Base-by-base conservation (phyloP, 2,113 vertebrate species). In the Cyprinodon tularosa region DNA sequence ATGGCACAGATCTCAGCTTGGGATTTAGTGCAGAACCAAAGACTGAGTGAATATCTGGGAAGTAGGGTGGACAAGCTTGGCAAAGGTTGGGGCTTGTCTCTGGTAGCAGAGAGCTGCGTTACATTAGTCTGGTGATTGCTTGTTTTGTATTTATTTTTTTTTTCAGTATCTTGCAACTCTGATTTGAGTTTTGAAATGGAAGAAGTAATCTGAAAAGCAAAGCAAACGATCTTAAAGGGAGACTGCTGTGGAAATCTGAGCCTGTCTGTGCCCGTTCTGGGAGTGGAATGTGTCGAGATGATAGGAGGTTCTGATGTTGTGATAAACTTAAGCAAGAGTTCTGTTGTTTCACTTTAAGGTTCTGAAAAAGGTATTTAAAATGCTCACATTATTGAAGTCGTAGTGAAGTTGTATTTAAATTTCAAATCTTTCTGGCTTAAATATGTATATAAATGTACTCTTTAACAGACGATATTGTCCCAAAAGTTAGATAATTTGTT, bases 1-100 rank as follows among this genome's bases (percentile, higher is more conserved):
- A 74, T 83, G 82, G 77, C 67, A 86, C 79, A 72, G 67, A 80
- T 73, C 15, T 45, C 78, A 83, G 78, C 72, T 60, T 63, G 42
- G 76, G 45, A 82, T 77, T 74, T 66, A 45, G 13, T 82, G 39
- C 68, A 57, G 80, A 83, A 72, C 14, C 71, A 39, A 39, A 76
- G 67, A 85, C 70, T 20, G 53, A 61, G 65, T 68, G 65, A 65
- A 74, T 60, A 14, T 71, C 36, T 68, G 15, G 37, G 48, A 66
- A 38, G 20, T 76, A 69, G 37, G 63, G 29, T 60, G 37, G 37
- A 22, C 9, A 62, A 65, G 65, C 65, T 50, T 66, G 37, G 1
- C 36, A 6, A 73, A 70, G 38, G 72, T 61, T 50, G 42, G 40
- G 10, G 39, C 40, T 44, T 15, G 38, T 15, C 39, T 14, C 39